Evolutionary conservation across 2,888 invertebrate species (phyloP).

Genomic region (Perdita meconis): DNA sequence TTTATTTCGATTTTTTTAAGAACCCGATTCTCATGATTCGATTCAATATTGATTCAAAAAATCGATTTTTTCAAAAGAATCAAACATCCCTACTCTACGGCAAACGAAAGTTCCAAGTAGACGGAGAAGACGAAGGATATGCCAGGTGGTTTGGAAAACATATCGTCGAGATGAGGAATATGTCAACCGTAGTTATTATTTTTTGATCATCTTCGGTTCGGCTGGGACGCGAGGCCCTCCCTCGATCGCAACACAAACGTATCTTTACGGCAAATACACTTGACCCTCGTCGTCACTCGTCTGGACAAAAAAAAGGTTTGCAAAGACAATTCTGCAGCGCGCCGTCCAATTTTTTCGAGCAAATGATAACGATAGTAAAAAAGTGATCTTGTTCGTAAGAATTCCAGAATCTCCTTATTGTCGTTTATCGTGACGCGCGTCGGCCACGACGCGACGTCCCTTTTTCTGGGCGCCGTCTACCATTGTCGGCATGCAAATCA

Average conservation of each 20-base stretch:
- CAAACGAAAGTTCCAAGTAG: no score
- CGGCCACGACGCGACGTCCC: slow-evolving; percentile 13
- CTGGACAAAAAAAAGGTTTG: neutral
- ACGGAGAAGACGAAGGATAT: neutral
- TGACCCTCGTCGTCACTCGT: neutral
- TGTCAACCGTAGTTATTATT: slow-evolving; percentile 44
- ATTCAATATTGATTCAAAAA: no score
- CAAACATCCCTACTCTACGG: no score
- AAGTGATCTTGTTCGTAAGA: neutral
- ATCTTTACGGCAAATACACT: slow-evolving; percentile 21
- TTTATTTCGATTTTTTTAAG: no score
- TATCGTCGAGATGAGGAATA: slow-evolving; percentile 18
- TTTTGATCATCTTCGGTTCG: slow-evolving; percentile 35
- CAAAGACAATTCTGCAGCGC: neutral
- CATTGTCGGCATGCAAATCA: slow-evolving; percentile 71
- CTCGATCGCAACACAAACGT: slow-evolving; percentile 1
- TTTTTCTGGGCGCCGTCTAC: slow-evolving; percentile 60
- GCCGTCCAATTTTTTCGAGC: neutral
- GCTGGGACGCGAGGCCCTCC: neutral
- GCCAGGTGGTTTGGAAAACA: slow-evolving; percentile 8
- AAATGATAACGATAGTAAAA: no score
- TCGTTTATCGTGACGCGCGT: slow-evolving; percentile 49
- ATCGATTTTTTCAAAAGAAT: no score
- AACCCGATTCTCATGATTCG: no score
- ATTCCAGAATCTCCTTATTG: slow-evolving; percentile 50